phyloP scores from a whole-genome alignment of 2,888 invertebrate genomes.

The Temnothorax ravouxi region DNA sequence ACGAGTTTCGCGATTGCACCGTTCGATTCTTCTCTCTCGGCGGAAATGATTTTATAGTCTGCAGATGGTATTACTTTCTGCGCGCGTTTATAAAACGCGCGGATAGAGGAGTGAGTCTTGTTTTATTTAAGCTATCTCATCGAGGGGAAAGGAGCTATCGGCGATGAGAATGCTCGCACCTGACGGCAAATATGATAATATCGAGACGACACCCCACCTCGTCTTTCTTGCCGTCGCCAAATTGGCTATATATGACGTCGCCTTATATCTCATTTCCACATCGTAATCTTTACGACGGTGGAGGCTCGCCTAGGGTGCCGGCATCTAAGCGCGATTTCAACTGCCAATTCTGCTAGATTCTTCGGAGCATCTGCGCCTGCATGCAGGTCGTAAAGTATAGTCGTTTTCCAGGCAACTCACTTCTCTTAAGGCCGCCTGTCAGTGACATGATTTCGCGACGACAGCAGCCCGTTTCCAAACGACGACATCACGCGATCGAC shows the following conservation, averaged over 20 bases:
- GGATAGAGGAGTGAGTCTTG: slow-evolving; percentile 43
- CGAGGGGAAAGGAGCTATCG: slow-evolving; percentile 54
- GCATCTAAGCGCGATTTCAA: slow-evolving; percentile 38
- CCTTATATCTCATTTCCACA: slow-evolving; percentile 67
- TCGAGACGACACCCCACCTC: slow-evolving; percentile 45
- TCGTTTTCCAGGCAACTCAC: slow-evolving; percentile 47
- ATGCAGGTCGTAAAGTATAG: slow-evolving; percentile 71
- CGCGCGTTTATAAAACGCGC: slow-evolving; percentile 32
- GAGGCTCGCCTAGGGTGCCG: slow-evolving; percentile 37
- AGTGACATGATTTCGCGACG: slow-evolving; percentile 12
- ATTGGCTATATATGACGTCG: slow-evolving; percentile 56
- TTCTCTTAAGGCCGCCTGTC: not conserved
- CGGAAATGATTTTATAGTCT: slow-evolving; percentile 48
- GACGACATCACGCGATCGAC: slow-evolving; percentile 3
- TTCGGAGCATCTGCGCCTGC: slow-evolving; percentile 76
- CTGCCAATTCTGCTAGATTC: slow-evolving; percentile 57
- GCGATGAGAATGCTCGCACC: slow-evolving; percentile 55
- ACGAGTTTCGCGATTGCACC: slow-evolving; percentile 33
- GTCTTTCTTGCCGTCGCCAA: slow-evolving; percentile 44
- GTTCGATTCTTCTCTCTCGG: slow-evolving; percentile 32
- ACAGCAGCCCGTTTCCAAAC: slow-evolving; percentile 4
- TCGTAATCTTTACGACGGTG: slow-evolving; percentile 65
- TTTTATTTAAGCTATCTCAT: slow-evolving; percentile 50
- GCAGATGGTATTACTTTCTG: slow-evolving; percentile 46
- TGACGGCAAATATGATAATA: slow-evolving; percentile 58